Percentiles rank a stretch among this genome's conserved stretches.
Evolutionary conservation across 2,113 vertebrate genomes (phyloP).

Genomic region (Rhea americana): DNA sequence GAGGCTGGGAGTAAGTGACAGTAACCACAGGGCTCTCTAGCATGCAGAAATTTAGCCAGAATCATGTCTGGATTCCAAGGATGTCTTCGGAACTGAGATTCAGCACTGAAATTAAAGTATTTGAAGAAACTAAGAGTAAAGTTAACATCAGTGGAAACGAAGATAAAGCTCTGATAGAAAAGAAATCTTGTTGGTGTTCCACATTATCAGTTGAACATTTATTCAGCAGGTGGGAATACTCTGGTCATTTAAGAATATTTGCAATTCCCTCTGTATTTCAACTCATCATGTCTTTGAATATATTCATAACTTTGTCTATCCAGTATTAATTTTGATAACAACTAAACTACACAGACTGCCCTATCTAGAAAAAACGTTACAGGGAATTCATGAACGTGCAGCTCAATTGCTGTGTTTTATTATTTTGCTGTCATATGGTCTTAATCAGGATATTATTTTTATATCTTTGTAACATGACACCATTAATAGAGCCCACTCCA

Average conservation of each 20-base stretch:
- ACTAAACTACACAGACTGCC: not conserved
- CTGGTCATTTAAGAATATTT: not conserved
- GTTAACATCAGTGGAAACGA: not conserved
- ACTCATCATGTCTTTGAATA: not conserved
- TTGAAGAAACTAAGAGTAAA: not conserved
- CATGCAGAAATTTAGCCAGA: not conserved
- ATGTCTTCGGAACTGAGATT: not conserved
- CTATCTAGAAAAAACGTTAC: not conserved
- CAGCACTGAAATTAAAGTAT: not conserved
- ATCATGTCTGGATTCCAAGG: not conserved
- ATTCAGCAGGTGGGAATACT: not conserved
- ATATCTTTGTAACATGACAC: not conserved
- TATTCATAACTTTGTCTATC: not conserved
- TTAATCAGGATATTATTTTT: not conserved
- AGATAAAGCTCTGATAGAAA: not conserved
- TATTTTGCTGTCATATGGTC: not conserved
- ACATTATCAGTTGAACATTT: not conserved
- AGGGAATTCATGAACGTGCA: not conserved
- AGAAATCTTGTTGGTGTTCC: not conserved
- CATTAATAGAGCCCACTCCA: not conserved
- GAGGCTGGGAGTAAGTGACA: not conserved
- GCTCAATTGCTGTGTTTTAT: not conserved
- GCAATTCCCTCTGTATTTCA: not conserved
- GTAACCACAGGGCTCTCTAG: not conserved
- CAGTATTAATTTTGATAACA: not conserved